These are phyloP conservation scores for Drosophila prosaltans DNA, from an alignment of 1,140 invertebrate genomes.

Conservation along the genomic window DNA sequence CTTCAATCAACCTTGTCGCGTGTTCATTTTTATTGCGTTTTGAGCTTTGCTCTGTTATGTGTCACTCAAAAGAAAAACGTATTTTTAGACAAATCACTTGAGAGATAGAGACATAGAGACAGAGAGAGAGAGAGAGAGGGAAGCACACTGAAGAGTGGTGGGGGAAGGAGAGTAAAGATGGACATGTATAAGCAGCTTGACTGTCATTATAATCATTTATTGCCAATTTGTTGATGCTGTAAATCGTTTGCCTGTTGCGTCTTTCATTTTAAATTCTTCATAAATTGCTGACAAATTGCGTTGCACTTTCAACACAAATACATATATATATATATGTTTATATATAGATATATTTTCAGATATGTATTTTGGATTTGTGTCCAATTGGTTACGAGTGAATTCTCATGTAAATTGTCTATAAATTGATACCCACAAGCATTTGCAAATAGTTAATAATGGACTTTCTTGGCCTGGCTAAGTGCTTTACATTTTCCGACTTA, in stretches of 20 bases:
- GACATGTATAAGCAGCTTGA: not conserved
- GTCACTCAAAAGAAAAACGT: conserved; percentile 37
- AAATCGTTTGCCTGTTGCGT: conserved; percentile 48
- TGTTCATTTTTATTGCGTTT: conserved; percentile 60
- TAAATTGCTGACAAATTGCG: conserved; percentile 63
- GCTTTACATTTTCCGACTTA: not conserved
- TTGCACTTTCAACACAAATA: conserved; percentile 38
- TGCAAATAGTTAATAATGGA: not conserved
- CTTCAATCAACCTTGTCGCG: conserved; percentile 63
- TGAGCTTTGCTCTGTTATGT: conserved; percentile 43
- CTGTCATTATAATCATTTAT: conserved; percentile 46
- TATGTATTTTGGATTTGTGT: not conserved
- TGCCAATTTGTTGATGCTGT: conserved; percentile 35
- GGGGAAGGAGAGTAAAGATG: not conserved
- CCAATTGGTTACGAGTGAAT: conserved; percentile 18
- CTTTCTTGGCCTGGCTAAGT: conserved; percentile 1
- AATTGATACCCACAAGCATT: not conserved
- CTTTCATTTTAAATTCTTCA: conserved; percentile 25
- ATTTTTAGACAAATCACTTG: conserved; percentile 52
- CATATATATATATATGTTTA: not conserved
- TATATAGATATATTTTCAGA: too few relatives aligned
- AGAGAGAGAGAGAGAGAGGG: not conserved
- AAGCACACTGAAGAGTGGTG: not conserved
- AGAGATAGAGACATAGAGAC: conserved; percentile 5
- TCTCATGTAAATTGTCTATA: not conserved